Evolutionary conservation across 2,888 invertebrate genomes (phyloP), one percentile per base, ranked within the genome.

Genomic region (Melipona beecheii): DNA sequence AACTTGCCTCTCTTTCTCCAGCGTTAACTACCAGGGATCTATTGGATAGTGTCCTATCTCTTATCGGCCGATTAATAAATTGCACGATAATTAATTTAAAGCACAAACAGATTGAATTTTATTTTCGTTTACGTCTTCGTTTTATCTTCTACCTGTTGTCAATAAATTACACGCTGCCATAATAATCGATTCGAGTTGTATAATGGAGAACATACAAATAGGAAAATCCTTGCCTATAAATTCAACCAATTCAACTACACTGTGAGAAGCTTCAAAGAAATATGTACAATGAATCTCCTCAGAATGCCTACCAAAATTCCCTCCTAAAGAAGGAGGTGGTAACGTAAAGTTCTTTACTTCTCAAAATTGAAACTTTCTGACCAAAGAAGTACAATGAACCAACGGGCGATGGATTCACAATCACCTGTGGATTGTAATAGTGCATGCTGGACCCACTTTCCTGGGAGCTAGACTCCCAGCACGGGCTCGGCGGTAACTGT

Each of bases 391-490:
- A 56, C 5, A 56, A 56, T 56, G 13, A 56, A 56, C n/a, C n/a
- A 9, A 36, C 1, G 36, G 9, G 9, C 9, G 43, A 43, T 43
- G 9, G 43, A 43, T 11, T 43, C 43, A 43, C 2, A 31, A 75
- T 87, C 80, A 94, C 94, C 93, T 94, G 94, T 79, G 94, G 94
- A 90, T 94, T 94, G 83, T 94, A 94, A 78, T 94, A 94, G 82
- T 94, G 94, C 86, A 94, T 93, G 83, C 94, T 94, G 72, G 94
- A 93, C 1, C 94, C 94, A 86, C 94, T 94, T 75, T 94, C 94
- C 78, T 94, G 94, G 4, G 94, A 94, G 78, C 94, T 94, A 56
- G 94, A 93, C 80, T 94, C 94, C 94, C 94, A 94, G 75, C 94
- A 94, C 24, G 94, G 94, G 86, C 94, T 94, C 56, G 94, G 92